These are phyloP conservation scores for Melieria omissa DNA, from an alignment of 2,888 invertebrate genomes.

Conservation along the genomic window DNA sequence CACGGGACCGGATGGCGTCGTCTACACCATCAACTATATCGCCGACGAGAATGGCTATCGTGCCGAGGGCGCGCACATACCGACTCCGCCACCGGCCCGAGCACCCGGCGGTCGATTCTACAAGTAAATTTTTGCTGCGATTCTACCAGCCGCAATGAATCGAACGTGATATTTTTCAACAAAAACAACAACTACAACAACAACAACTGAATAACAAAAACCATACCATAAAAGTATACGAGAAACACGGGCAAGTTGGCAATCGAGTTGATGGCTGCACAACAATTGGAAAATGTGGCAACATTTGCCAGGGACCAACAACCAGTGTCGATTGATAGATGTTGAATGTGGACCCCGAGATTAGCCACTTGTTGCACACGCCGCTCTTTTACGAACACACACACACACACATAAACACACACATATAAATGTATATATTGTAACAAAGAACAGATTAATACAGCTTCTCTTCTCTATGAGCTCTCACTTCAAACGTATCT, in stretches of 20 bases:
- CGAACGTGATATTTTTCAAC: constrained; percentile 29
- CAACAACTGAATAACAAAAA: not conserved
- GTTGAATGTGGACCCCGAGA: not conserved
- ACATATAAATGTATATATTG: not conserved
- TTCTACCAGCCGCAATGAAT: too few species aligned
- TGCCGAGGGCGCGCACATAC: constrained; percentile 68
- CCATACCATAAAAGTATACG: too few species aligned
- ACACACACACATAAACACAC: constrained; percentile 16
- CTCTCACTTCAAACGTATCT: too few species aligned
- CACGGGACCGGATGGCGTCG: constrained; percentile 71
- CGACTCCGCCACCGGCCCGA: constrained; percentile 66
- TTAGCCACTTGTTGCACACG: constrained; percentile 22
- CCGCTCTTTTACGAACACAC: constrained; percentile 9
- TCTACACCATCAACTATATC: constrained; percentile 69
- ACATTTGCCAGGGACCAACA: not conserved
- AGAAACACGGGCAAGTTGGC: not conserved
- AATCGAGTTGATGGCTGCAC: not conserved
- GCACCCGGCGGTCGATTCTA: constrained; percentile 57
- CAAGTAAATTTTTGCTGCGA: constrained; percentile 49
- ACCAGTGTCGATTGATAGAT: not conserved
- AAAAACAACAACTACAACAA: constrained; percentile 1
- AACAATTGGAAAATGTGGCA: not conserved
- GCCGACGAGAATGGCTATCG: constrained; percentile 69
- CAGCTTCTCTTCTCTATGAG: too few species aligned
- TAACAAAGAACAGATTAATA: too few species aligned